phyloP scores from a whole-genome alignment of 2,888 invertebrate species.

The Drosophila affinis region DNA sequence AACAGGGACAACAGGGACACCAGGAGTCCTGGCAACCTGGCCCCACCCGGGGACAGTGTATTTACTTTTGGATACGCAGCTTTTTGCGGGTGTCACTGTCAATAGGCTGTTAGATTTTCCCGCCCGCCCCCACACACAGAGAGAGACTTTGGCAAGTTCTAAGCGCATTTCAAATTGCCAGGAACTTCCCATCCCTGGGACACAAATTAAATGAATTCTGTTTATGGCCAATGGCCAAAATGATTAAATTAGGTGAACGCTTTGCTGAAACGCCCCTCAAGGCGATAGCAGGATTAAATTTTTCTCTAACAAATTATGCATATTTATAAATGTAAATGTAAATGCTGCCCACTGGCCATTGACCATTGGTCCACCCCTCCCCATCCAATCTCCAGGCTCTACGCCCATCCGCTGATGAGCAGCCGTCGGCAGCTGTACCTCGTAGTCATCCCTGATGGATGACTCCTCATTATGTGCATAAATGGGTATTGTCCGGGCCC shows the following conservation, averaged over 20 bases:
- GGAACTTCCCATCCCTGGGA: slow-evolving; percentile 6
- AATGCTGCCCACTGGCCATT: slow-evolving; percentile 46
- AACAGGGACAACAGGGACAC: neutral
- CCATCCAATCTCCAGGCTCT: slow-evolving; percentile 4
- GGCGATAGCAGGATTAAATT: slow-evolving; percentile 46
- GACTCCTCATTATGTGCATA: slow-evolving; percentile 65
- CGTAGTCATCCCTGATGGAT: slow-evolving; percentile 51
- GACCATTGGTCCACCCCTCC: neutral
- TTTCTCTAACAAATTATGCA: slow-evolving; percentile 58
- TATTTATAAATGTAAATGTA: slow-evolving; percentile 64
- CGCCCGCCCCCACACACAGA: neutral
- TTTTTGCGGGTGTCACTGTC: slow-evolving; percentile 61
- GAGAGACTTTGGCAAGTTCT: neutral
- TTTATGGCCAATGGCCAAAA: slow-evolving; percentile 48
- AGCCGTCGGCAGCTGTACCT: slow-evolving; percentile 35
- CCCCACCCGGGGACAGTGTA: slow-evolving; percentile 58
- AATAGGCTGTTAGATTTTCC: slow-evolving; percentile 47
- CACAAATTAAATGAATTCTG: slow-evolving; percentile 48
- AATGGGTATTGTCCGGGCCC: slow-evolving; percentile 52
- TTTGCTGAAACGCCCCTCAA: slow-evolving; percentile 29
- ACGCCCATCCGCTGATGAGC: slow-evolving; percentile 22
- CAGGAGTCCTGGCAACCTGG: slow-evolving; percentile 22
- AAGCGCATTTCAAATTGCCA: slow-evolving; percentile 13
- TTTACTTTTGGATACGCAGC: slow-evolving; percentile 71
- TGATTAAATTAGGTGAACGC: slow-evolving; percentile 68